Percentiles rank a stretch among this genome's conserved stretches.
Evolutionary conservation across 2,797 vertebrate genomes (phyloP).

Genomic region (Hydrolagus colliei): DNA sequence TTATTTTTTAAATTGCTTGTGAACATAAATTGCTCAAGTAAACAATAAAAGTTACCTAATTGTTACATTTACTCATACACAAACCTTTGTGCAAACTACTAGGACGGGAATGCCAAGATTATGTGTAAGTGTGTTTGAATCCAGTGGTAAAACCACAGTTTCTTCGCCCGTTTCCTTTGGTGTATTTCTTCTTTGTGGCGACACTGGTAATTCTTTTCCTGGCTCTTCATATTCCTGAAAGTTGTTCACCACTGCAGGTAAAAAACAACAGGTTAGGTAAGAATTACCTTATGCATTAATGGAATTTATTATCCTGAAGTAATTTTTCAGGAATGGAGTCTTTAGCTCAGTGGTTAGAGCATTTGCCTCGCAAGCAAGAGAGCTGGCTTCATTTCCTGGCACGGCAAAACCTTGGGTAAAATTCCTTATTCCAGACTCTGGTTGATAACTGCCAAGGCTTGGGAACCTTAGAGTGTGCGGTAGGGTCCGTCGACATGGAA

Average conservation of each 20-base stretch:
- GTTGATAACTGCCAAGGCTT: too few species aligned
- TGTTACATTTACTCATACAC: slow-evolving; percentile 38
- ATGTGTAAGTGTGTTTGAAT: slow-evolving; percentile 88
- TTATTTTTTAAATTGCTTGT: too few species aligned
- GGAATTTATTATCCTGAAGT: too few species aligned
- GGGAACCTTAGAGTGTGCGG: too few species aligned
- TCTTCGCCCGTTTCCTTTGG: slow-evolving; percentile 76
- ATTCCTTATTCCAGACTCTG: too few species aligned
- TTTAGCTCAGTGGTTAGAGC: too few species aligned
- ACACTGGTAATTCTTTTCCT: slow-evolving; percentile 79
- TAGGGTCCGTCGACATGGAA: too few species aligned
- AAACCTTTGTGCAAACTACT: slow-evolving; percentile 94
- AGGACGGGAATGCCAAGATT: slow-evolving; percentile 92
- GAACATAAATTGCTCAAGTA: slow-evolving; percentile 23
- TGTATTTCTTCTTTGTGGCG: slow-evolving; percentile 81
- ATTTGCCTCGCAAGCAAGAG: too few species aligned
- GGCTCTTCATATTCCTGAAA: slow-evolving; percentile 96
- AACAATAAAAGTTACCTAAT: background rate
- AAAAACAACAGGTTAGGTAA: slow-evolving; percentile 33
- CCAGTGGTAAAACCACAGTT: slow-evolving; percentile 83
- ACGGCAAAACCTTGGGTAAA: too few species aligned
- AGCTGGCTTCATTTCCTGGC: too few species aligned
- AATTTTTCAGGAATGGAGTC: too few species aligned
- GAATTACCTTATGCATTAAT: background rate
- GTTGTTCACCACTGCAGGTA: slow-evolving; percentile 81